These are phyloP conservation scores for Dynastes tityus DNA, from an alignment of 2,888 invertebrate genomes.

Conservation along the genomic window DNA sequence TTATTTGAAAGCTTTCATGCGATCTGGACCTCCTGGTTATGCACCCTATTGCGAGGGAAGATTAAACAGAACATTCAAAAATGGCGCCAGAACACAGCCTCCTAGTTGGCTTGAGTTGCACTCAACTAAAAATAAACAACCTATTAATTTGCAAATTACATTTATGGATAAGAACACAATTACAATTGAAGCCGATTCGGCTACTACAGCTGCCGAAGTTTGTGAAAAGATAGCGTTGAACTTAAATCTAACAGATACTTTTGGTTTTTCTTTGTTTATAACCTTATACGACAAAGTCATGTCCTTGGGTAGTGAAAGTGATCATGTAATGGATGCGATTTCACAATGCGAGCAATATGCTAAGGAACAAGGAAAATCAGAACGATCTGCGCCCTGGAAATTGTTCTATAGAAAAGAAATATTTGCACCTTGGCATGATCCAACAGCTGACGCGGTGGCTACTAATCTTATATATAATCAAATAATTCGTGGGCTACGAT, in stretches of 20 bases:
- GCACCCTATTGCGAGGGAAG: slow-evolving; percentile 91
- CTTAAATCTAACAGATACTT: slow-evolving; percentile 84
- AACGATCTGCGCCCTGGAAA: slow-evolving; percentile 90
- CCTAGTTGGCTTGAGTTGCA: slow-evolving; percentile 94
- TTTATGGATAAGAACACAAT: slow-evolving; percentile 91
- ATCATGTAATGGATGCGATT: slow-evolving; percentile 96
- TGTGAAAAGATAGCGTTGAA: slow-evolving; percentile 86
- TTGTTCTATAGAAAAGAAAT: slow-evolving; percentile 92
- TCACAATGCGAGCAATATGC: slow-evolving; percentile 97
- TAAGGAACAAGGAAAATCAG: slow-evolving; percentile 89
- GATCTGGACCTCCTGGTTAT: slow-evolving; percentile 89
- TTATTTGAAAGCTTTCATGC: slow-evolving; percentile 90
- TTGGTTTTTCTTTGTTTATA: slow-evolving; percentile 94
- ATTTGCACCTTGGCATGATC: slow-evolving; percentile 94
- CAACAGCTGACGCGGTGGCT: slow-evolving; percentile 84
- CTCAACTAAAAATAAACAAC: slow-evolving; percentile 87
- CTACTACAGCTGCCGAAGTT: slow-evolving; percentile 91
- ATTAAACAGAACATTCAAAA: slow-evolving; percentile 86
- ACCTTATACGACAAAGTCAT: slow-evolving; percentile 88
- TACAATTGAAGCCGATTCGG: slow-evolving; percentile 90
- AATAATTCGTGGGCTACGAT: slow-evolving; percentile 89
- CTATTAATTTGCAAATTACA: slow-evolving; percentile 86
- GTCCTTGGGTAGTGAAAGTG: slow-evolving; percentile 89
- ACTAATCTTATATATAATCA: slow-evolving; percentile 93
- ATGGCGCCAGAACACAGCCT: slow-evolving; percentile 92